These are phyloP conservation scores for Irena cyanogastra DNA, from an alignment of 2,113 vertebrate species.

Conservation along the genomic window DNA sequence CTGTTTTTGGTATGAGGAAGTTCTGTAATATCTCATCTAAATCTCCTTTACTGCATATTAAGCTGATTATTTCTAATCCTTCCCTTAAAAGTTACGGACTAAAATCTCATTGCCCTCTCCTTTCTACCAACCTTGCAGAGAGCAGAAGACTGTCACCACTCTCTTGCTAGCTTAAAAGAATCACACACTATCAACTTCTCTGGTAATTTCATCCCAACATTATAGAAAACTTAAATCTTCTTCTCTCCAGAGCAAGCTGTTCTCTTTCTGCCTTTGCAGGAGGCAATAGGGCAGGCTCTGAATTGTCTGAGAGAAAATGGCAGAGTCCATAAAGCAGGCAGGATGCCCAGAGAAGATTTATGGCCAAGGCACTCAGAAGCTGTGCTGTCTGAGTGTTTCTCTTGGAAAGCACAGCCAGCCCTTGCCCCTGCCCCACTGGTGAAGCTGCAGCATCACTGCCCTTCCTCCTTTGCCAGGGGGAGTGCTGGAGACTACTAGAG, in stretches of 20 bases:
- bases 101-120: background rate
- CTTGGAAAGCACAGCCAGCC: slow-evolving; percentile 4
- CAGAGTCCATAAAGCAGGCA: background rate
- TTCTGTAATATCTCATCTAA: background rate
- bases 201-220: background rate
- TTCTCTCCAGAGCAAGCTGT: background rate
- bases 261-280: background rate
- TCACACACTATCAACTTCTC: background rate
- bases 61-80: background rate
- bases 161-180: background rate
- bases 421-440: background rate
- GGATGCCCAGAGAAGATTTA: slow-evolving; percentile 8
- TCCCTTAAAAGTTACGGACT: background rate
- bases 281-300: background rate
- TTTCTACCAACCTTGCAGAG: background rate
- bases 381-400: background rate
- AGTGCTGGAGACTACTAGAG: background rate
- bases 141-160: background rate
- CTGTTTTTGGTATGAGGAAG: background rate
- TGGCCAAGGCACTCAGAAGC: background rate
- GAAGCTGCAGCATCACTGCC: too few species aligned
- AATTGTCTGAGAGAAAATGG: background rate
- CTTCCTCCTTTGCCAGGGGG: too few species aligned
- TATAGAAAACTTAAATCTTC: background rate
- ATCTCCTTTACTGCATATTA: background rate